These are phyloP conservation scores for Periparus ater DNA, from an alignment of 2,797 vertebrate genomes.

Conservation along the genomic window DNA sequence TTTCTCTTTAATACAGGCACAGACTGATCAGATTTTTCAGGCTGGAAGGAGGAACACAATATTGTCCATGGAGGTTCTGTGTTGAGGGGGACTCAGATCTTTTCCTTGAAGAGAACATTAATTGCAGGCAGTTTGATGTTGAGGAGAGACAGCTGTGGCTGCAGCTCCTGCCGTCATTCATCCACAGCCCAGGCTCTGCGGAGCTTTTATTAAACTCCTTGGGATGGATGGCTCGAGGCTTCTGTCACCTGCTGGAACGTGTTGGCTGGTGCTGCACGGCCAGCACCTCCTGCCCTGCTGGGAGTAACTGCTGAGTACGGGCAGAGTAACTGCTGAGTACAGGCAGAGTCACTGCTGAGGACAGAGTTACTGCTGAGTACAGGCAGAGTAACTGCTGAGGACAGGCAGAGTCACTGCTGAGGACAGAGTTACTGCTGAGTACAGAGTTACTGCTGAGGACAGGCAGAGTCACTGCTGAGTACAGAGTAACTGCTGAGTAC, in stretches of 20 bases:
- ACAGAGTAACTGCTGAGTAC: too few species aligned
- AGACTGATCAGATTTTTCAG: not conserved
- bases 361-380: too few species aligned
- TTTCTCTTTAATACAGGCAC: not conserved
- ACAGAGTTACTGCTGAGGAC: too few species aligned
- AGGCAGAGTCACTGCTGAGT: too few species aligned
- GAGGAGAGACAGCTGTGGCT: not conserved
- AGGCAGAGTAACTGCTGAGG: too few species aligned
- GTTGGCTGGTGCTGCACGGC: not conserved
- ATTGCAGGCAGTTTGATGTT: not conserved
- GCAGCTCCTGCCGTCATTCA: not conserved
- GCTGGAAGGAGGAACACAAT: not conserved
- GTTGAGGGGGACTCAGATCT: not conserved
- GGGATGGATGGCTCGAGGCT: not conserved
- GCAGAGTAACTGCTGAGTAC: too few species aligned
- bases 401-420: too few species aligned
- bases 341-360: too few species aligned
- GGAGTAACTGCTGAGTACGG: too few species aligned
- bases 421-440: too few species aligned
- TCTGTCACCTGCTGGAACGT: not conserved
- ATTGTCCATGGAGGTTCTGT: not conserved
- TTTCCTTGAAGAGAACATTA: not conserved
- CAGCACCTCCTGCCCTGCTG: not conserved
- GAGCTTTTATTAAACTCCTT: conserved; percentile 16
- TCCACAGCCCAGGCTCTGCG: not conserved